Conservation (phyloP, 2,113 vertebrate species). For the Rhabdornis inornatus region DNA sequence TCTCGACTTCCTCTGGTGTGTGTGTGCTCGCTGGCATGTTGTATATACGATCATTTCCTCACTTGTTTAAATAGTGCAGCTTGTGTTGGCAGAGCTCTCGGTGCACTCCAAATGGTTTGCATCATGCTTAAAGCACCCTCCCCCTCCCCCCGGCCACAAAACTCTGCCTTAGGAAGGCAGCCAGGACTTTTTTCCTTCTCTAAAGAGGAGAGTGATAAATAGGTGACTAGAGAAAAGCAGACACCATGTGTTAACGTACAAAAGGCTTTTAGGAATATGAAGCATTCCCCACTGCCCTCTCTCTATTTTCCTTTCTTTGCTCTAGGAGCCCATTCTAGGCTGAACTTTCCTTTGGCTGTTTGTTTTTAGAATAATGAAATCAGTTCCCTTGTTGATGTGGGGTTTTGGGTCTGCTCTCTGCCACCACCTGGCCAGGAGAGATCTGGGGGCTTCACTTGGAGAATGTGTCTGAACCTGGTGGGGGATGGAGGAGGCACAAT, state of each 20-base stretch:
- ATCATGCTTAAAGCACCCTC: slow-evolving; percentile 94
- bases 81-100: slow-evolving; percentile 94
- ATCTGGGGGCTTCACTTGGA: slow-evolving; percentile 30
- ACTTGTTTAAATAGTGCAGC: slow-evolving; percentile 99
- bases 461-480: background rate
- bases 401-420: slow-evolving; percentile 57
- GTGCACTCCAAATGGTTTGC: slow-evolving; percentile 99
- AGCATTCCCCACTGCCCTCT: slow-evolving; percentile 74
- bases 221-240: slow-evolving; percentile 83
- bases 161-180: slow-evolving; percentile 80
- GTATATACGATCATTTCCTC: slow-evolving; percentile 99
- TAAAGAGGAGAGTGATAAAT: slow-evolving; percentile 82
- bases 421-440: slow-evolving; percentile 61
- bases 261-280: slow-evolving; percentile 80
- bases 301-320: slow-evolving; percentile 76
- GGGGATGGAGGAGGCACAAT: slow-evolving; percentile 33
- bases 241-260: slow-evolving; percentile 80
- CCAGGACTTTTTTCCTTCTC: slow-evolving; percentile 78
- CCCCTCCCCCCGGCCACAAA: slow-evolving; percentile 77
- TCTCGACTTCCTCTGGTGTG: slow-evolving; percentile 86
- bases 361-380: slow-evolving; percentile 77
- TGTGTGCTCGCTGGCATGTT: slow-evolving; percentile 93
- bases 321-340: slow-evolving; percentile 68
- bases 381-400: slow-evolving; percentile 68
- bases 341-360: slow-evolving; percentile 72